phyloP scores from a whole-genome alignment of 1,140 invertebrate genomes.

The Brachionus manjavacas region DNA sequence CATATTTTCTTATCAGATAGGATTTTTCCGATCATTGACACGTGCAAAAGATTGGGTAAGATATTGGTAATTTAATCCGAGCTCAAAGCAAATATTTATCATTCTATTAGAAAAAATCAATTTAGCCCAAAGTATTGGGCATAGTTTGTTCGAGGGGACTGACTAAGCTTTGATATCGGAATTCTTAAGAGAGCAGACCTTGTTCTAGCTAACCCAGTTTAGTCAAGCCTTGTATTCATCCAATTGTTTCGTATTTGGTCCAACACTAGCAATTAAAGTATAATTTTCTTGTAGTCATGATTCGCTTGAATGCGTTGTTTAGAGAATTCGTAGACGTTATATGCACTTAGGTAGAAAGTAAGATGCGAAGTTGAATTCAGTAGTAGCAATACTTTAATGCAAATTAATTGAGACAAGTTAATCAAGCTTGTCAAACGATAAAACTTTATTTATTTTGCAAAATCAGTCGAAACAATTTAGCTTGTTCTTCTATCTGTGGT shows the following conservation, averaged over 20 bases:
- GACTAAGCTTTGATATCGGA: not conserved
- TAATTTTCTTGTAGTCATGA: conserved; percentile 1
- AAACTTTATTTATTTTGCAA: not conserved
- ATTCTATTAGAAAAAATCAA: not conserved
- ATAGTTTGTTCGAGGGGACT: not conserved
- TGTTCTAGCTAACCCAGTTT: conserved; percentile 10
- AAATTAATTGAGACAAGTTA: conserved; percentile 29
- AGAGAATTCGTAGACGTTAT: conserved; percentile 32
- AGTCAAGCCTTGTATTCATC: conserved; percentile 1
- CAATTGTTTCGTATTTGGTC: not conserved
- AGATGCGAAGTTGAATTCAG: not conserved
- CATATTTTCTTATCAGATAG: conserved; percentile 4
- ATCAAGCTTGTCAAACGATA: conserved; percentile 27
- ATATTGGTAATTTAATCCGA: conserved; percentile 15
- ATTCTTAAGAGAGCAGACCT: conserved; percentile 6
- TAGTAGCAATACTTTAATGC: not conserved
- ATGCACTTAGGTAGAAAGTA: conserved; percentile 12
- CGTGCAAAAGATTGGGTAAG: not conserved
- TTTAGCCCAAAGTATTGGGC: not conserved
- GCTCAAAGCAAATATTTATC: conserved; percentile 17
- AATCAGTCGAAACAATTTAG: conserved; percentile 27
- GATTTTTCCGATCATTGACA: not conserved
- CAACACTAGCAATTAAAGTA: conserved; percentile 15
- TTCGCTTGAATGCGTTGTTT: conserved; percentile 9
- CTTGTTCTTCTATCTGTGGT: not conserved